Evolutionary conservation across 2,113 vertebrate species (phyloP), one percentile per base, ranked within the genome.

Genomic region (Hucho hucho): DNA sequence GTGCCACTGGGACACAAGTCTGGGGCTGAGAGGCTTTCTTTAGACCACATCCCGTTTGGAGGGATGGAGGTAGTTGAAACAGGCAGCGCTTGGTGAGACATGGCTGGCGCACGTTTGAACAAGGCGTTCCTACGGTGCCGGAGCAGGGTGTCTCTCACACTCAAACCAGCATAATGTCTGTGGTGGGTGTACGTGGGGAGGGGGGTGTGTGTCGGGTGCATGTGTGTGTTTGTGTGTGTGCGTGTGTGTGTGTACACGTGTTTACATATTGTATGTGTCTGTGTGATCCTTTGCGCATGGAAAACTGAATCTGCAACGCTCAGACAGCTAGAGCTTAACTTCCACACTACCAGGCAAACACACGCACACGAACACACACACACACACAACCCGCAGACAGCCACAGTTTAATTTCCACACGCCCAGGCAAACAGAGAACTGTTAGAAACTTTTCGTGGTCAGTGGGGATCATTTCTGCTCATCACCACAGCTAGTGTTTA

Each of bases 321-420:
- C 76, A 88, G 87, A 85, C 81, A 59, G 82, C 87, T 89, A 82
- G 85, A 87, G 77, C 83, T 86, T 89, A 84, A 86, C 75, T 64
- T 80, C 75, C 59, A 72, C 72, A 68, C 74, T 84, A 81, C 84
- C 78, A 81, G 69, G 77, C 78, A 90, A 85, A 90, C 84, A 86
- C 7, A 9, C 7, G 9, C 32, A 37, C 37, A 2, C 37, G 2
- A 6, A 9, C 6, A 37, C 37, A 9, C 37, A 43, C 37, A 9
- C 37, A 43, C 37, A 43, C 74, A 79, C 68, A 69, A 86, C 81
- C 73, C 78, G 85, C 76, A 87, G 86, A 85, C 81, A 58, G 82
- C 87, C 89, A 82, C 87, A 88, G 76, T 85, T 86, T 88, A 84
- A 85, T 73, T 61, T 80, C 75, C 63, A 72, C 72, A 68, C 74